Conservation (phyloP, 1,140 invertebrate species). For the Sinonovacula constricta region DNA sequence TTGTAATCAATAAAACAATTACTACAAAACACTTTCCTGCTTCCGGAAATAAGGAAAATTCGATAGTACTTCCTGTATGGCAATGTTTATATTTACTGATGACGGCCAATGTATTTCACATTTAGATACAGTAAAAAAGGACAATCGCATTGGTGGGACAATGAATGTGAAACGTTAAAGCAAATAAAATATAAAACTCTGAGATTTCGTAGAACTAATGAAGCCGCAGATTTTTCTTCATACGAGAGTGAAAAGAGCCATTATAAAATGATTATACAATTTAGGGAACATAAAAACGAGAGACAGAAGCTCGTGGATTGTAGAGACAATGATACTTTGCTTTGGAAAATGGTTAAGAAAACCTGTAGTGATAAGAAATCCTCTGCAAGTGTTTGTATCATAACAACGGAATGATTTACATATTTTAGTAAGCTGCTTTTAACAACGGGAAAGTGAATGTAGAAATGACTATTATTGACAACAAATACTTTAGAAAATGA, state of each 20-base stretch:
- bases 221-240: too few relatives aligned
- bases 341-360: background rate
- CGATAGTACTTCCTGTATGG: too few relatives aligned
- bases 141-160: slow-evolving; percentile 14
- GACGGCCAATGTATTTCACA: too few relatives aligned
- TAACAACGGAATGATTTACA: background rate
- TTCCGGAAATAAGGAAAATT: too few relatives aligned
- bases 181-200: background rate
- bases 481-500: background rate
- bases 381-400: background rate
- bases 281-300: background rate
- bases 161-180: background rate
- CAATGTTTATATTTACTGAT: too few relatives aligned
- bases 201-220: background rate
- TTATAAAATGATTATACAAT: background rate
- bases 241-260: background rate
- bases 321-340: background rate
- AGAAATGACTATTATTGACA: slow-evolving; percentile 6
- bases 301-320: slow-evolving; percentile 2
- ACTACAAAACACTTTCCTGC: too few relatives aligned
- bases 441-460: background rate
- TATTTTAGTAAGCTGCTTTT: slow-evolving; percentile 2
- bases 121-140: too few relatives aligned
- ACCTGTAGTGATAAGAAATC: background rate
- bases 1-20: too few relatives aligned